A percentile compares a stretch with the other conserved stretches of the same genome.
phyloP scores from a whole-genome alignment of 2,888 invertebrate genomes.

The Embidobia sp. region DNA sequence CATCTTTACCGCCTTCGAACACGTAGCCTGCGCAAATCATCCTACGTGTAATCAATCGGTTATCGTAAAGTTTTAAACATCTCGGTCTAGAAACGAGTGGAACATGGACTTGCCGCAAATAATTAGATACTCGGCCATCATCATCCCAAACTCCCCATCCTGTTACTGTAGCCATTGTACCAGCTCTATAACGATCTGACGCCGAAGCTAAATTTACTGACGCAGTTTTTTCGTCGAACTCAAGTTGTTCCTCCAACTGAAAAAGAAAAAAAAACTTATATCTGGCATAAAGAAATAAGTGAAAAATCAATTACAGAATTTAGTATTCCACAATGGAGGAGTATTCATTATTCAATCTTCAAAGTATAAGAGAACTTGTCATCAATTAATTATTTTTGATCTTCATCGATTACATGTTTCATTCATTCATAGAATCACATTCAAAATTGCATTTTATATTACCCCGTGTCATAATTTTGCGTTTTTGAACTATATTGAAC shows the following conservation, averaged over 20 bases:
- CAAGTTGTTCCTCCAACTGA: constrained; percentile 70
- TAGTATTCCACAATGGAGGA: too few relatives aligned
- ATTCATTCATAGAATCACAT: too few relatives aligned
- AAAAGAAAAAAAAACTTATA: constrained; percentile 30
- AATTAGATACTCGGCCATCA: constrained; percentile 68
- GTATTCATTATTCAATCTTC: too few relatives aligned
- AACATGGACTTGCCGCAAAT: constrained; percentile 73
- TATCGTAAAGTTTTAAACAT: constrained; percentile 71
- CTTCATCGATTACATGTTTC: too few relatives aligned
- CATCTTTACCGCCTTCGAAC: constrained; percentile 83
- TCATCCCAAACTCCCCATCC: constrained; percentile 75
- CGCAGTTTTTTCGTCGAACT: constrained; percentile 65
- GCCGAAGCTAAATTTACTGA: constrained; percentile 70
- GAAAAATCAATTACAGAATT: too few relatives aligned
- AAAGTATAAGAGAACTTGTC: too few relatives aligned
- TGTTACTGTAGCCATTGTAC: constrained; percentile 72
- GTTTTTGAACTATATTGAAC: too few relatives aligned
- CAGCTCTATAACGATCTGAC: constrained; percentile 68
- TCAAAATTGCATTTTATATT: too few relatives aligned
- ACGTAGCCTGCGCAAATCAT: constrained; percentile 86
- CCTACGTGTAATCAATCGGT: constrained; percentile 81
- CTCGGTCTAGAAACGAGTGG: constrained; percentile 71
- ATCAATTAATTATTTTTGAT: too few relatives aligned
- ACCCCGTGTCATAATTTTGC: too few relatives aligned
- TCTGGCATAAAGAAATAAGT: too few relatives aligned